phyloP scores from a whole-genome alignment of 2,888 invertebrate species.

The Xestia xanthographa region DNA sequence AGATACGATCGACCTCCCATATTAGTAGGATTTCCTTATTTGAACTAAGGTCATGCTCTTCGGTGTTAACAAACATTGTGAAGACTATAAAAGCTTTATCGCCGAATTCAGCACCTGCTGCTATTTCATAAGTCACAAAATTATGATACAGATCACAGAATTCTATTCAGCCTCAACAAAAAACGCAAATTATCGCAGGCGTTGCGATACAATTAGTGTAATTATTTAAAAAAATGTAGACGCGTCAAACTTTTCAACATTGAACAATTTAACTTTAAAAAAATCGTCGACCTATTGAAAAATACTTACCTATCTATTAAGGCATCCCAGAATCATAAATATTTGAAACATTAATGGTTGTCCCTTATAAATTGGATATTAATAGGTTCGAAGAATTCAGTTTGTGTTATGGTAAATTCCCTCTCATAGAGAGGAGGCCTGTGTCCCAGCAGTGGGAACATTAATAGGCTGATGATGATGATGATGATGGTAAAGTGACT shows the following conservation, averaged over 20 bases:
- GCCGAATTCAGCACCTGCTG: not conserved
- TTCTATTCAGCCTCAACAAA: not conserved
- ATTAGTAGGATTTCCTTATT: constrained; percentile 61
- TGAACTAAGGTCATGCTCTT: constrained; percentile 49
- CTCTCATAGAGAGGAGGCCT: no score
- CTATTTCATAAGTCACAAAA: constrained; percentile 2
- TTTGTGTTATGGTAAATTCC: not conserved
- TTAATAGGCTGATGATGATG: no score
- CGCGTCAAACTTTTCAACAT: not conserved
- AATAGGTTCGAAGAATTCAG: not conserved
- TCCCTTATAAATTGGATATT: not conserved
- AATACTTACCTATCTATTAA: no score
- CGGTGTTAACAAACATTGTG: constrained; percentile 35
- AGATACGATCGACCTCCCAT: constrained; percentile 55
- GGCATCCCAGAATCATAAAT: no score
- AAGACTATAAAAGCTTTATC: not conserved
- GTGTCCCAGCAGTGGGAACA: no score
- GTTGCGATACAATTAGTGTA: not conserved
- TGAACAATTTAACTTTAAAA: not conserved
- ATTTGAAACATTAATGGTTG: not conserved
- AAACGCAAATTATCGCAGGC: not conserved
- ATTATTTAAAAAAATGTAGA: not conserved
- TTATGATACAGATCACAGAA: not conserved
- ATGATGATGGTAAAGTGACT: not conserved
- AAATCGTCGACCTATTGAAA: not conserved